Conservation (phyloP, 1,140 invertebrate species). For the Diabrotica virgifera region DNA sequence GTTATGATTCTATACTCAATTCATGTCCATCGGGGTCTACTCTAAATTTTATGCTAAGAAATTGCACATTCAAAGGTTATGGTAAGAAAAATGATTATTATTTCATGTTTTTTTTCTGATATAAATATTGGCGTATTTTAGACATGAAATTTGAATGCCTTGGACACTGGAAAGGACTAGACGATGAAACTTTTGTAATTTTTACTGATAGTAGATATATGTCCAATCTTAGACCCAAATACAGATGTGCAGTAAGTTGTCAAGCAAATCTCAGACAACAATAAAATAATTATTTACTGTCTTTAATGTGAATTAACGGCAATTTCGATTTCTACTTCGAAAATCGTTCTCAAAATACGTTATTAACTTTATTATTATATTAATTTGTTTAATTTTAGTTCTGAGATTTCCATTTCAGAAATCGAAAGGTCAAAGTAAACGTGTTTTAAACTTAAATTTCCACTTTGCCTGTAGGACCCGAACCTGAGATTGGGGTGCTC, state of each 20-base stretch:
- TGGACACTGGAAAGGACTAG: conserved; percentile 62
- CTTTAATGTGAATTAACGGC: too few relatives aligned
- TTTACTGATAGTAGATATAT: conserved; percentile 56
- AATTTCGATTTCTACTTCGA: too few relatives aligned
- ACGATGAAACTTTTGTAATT: conserved; percentile 60
- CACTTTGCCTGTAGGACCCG: too few relatives aligned
- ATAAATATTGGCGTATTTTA: conserved; percentile 31
- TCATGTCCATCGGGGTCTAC: conserved; percentile 66
- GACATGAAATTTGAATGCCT: conserved; percentile 67
- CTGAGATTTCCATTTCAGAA: too few relatives aligned
- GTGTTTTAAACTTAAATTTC: too few relatives aligned
- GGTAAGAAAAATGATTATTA: conserved; percentile 21
- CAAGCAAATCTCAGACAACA: too few relatives aligned
- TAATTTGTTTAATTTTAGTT: too few relatives aligned
- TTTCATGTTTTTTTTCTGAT: background rate
- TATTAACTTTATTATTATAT: too few relatives aligned
- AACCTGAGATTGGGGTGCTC: too few relatives aligned
- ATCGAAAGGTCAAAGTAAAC: too few relatives aligned
- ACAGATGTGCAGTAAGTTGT: conserved; percentile 66
- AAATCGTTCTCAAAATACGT: too few relatives aligned
- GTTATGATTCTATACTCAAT: conserved; percentile 57
- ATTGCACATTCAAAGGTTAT: conserved; percentile 29
- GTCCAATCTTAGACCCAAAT: conserved; percentile 54
- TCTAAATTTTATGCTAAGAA: conserved; percentile 47
- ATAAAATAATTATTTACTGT: too few relatives aligned